Evolutionary conservation across 92 coral and sea anemone genomes (phyloP), one percentile per base, ranked within the genome.

Genomic region (Muricea muricata): DNA sequence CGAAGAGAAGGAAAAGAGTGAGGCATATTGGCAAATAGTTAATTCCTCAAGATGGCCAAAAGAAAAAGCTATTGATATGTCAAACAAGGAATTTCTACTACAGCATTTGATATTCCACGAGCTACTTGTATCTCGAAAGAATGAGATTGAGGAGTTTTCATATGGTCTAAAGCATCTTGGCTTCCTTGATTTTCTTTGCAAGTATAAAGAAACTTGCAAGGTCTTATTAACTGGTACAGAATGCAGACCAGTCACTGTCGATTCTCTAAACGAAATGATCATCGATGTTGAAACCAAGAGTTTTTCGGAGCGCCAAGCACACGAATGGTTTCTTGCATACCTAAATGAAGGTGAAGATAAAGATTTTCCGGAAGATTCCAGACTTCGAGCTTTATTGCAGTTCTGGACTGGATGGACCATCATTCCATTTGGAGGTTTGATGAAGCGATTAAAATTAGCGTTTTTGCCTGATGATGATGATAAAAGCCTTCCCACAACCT

Each of bases 131-230:
- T 82, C 83, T 54, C 47, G 84, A 42, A 82, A 87, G 32, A 77
- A 73, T 42, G 91, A 87, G 40, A 37, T 87, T 17, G 87, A 86
- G 34, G 83, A 87, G 41, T 87, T 87, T 70, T 63, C 55, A 35
- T 65, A 46, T 45, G 91, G 84, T 20, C 74, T 87, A 14, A 79
- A 87, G 21, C 18, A 65, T n/a, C 56, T 87, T 24, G 87, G 91
- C 28, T 55, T 82, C 30, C 76, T 61, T 34, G 40, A 68, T 6
- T 25, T 68, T 21, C 35, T 68, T 21, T 4, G 2, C 10, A 68
- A 68, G 47, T 30, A 68, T 35, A 68, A 68, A 35, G 75, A 68
- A 10, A 68, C 13, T 4, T 68, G 45, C 75, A 68, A 23, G 21
- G 40, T 32, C 21, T 68, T 68, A 42, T 42, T 68, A 6, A 11